These are phyloP conservation scores for Saturnia japonica DNA, from an alignment of 2,888 invertebrate genomes.

Conservation along the genomic window DNA sequence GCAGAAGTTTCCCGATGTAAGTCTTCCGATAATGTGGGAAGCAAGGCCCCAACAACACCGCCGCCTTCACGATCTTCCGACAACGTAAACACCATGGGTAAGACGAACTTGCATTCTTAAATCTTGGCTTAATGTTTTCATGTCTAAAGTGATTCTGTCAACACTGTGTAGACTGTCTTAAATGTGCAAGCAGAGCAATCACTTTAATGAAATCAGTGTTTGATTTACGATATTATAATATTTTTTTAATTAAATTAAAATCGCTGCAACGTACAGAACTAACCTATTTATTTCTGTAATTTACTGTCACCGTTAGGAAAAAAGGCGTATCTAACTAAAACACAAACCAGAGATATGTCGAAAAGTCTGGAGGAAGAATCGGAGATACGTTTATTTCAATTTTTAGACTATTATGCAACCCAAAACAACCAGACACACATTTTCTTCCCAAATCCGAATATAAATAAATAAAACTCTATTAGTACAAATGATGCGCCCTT, in stretches of 20 bases:
- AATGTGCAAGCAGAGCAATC: not conserved
- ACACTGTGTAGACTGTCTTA: conserved; percentile 2
- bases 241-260: not conserved
- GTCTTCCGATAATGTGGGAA: conserved; percentile 74
- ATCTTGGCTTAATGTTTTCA: conserved; percentile 16
- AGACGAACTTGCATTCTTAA: conserved; percentile 28
- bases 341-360: too few species aligned
- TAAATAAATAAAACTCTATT: too few species aligned
- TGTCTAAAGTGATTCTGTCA: conserved; percentile 34
- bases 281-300: not conserved
- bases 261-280: not conserved
- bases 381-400: too few species aligned
- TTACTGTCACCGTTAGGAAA: too few species aligned
- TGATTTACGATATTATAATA: not conserved
- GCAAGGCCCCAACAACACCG: conserved; percentile 62
- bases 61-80: conserved; percentile 76
- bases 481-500: too few species aligned
- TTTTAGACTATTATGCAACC: too few species aligned
- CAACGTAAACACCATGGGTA: conserved; percentile 77
- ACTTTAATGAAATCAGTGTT: not conserved
- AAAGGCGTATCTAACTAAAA: too few species aligned
- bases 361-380: too few species aligned
- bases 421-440: too few species aligned
- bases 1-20: conserved; percentile 77
- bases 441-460: too few species aligned